Evolutionary conservation across 2,888 invertebrate genomes (phyloP), one percentile per base, ranked within the genome.

Genomic region (Himalopsyche japonica): DNA sequence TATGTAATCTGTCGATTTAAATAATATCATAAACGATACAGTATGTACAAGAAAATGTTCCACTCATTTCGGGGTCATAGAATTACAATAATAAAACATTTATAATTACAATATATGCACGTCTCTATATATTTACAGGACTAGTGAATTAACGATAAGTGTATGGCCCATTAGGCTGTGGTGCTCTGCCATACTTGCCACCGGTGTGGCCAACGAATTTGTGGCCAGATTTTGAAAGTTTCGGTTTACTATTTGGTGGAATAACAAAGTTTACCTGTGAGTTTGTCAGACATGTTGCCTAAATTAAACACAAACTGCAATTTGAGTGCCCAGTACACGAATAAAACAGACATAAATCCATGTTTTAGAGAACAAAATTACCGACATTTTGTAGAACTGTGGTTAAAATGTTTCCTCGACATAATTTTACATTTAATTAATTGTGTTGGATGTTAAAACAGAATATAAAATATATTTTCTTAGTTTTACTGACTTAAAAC

Each of bases 71-170:
- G 43, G 32, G 47, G 27, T 80, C 47, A 20, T 47, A 80, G 27
- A 49, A 80, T 49, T 80, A 48, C n/a, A 70, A 70, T 70, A 70
- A 70, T 70, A 70, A 70, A 70, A 20, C 70, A 27, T 78, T 49
- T 57, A 80, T 80, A 83, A 81, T 84, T 81, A 84, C 78, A 81
- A 81, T 81, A 84, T 80, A 57, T 76, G 80, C 81, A 82, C 24
- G 79, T 84, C 47, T 81, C 84, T 82, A 82, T 43, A 24, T 84
- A 84, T 84, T 79, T 84, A 84, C 84, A 84, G 48, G 84, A 84
- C 84, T 84, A 84, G 84, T 82, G 49, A 82, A 80, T 84, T 84
- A 80, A 80, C 80, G 57, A 79, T 47, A 47, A 47, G 77, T 77
- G 70, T 70, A 70, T 70, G 70, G 70, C 70, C 70, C 12, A 15